phyloP scores from a whole-genome alignment of 2,888 invertebrate species.

The Linnaemya vulpina region DNA sequence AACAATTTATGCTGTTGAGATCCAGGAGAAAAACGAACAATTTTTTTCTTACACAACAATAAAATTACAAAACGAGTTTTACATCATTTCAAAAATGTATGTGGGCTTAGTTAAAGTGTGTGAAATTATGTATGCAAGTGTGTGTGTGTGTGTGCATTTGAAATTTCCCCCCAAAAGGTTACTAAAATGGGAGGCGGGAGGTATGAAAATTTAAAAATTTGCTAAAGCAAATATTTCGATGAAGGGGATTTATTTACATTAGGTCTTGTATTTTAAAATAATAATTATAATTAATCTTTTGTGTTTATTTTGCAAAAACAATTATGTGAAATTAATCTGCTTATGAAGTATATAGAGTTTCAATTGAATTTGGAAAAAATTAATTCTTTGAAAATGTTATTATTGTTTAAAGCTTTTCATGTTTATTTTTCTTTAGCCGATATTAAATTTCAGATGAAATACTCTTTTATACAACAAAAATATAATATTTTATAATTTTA shows the following conservation, averaged over 20 bases:
- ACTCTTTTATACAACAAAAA: background rate
- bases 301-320: conserved; percentile 22
- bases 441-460: background rate
- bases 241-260: background rate
- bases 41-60: background rate
- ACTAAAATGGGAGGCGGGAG: background rate
- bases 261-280: conserved; percentile 3
- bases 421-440: background rate
- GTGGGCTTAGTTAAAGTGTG: background rate
- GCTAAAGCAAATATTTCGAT: conserved; percentile 13
- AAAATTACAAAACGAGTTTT: conserved; percentile 24
- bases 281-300: conserved; percentile 39
- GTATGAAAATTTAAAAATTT: background rate
- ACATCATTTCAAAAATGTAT: conserved; percentile 4
- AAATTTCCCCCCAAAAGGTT: conserved; percentile 7
- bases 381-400: background rate
- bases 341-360: conserved; percentile 31
- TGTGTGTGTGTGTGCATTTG: background rate
- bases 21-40: background rate
- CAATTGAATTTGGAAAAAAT: background rate
- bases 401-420: background rate
- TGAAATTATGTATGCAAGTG: background rate
- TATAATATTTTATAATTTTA: background rate
- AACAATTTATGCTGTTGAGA: conserved; percentile 42
- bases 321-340: conserved; percentile 49